Base-by-base conservation (phyloP, 2,113 vertebrate species). In the Spermophilus dauricus region DNA sequence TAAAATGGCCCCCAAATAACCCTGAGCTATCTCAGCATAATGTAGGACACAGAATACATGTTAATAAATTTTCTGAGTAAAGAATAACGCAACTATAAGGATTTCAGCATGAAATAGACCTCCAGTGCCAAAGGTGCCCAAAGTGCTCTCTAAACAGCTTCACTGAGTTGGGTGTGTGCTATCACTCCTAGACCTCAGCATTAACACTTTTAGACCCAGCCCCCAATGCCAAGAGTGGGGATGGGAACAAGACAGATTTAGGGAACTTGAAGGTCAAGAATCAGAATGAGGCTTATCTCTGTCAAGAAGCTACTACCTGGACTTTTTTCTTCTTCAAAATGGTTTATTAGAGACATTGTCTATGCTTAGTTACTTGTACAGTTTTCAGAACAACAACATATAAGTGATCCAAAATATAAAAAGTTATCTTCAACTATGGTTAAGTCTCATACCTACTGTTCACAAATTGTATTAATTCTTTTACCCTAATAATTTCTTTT, bases 301-400 rank as follows among this genome's bases (percentile, higher is more conserved):
- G 5, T 69, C 61, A 89, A 86, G 84, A 67, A n/a, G 53, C 63
- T 77, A 82, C 91, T 65, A 88, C 18, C 84, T 75, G 22, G 39
- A 65, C 32, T 87, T 80, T 75, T 0, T 32, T 67, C 32, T 82
- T 86, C 78, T 80, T 85, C 6, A 75, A 67, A 84, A 37, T 28
- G 61, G 24, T 53, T 92, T 67, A 94, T 10, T 24, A 24, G 81
- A 77, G 45, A 75, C 39, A 42, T 61, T 73, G 8, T 63, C 28
- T 83, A 77, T 63, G n/a, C 72, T 82, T 39, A 93, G 51, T 86
- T 53, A 63, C 48, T 56, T 70, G 30, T 63, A 63, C 8, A 65
- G 8, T 96, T 94, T n/a, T 95, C n/a, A 69, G 26, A 95, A 45
- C 67, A 96, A 93, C 72, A 92, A 45, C 17, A 92, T 20, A 63